Base-by-base conservation (phyloP, 2,888 invertebrate genomes). In the Rhagonycha lutea region DNA sequence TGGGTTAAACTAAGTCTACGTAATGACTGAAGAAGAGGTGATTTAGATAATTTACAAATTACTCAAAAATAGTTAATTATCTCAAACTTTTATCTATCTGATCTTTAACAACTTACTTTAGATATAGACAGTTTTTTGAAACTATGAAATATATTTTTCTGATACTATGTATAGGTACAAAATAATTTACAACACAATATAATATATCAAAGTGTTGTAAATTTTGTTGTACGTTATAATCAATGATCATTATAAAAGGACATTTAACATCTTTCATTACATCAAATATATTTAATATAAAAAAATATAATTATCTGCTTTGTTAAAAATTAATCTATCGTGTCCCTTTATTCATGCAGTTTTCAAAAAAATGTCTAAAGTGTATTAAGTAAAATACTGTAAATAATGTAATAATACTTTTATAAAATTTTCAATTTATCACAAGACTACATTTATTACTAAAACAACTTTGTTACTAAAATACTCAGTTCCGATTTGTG, bases 371-470 rank as follows among this genome's bases (percentile, higher is more conserved):
- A 69, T 68, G 68, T 61, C 65, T 29, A 70, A 60, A 74, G 61
- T 61, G 26, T 14, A 61, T 26, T 47, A 26, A 72, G 71, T 62
- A 71, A 73, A 72, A 79, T 75, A 77, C 75, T 77, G 77, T 78
- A 78, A 75, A 77, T 78, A 73, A 77, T 76, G 67, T 63, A 71
- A 72, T 74, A 73, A 77, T 79, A 79, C 70, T 77, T 70, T 80
- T 81, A 81, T 80, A 81, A 81, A 80, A 81, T 75, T 82, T 81
- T 79, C 77, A 79, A 79, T 78, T 81, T 84, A 85, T 85, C 84
- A 85, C 85, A 85, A 84, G 84, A 85, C 85, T 85, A 85, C 84
- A 84, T 83, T 81, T 79, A 83, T 81, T 81, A 81, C 80, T 81
- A 83, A 83, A 83, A 83, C 82, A 83, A 84, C 80, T 75, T 81